Base-by-base conservation (phyloP, 2,888 invertebrate genomes). In the Schizotus pectinicornis region DNA sequence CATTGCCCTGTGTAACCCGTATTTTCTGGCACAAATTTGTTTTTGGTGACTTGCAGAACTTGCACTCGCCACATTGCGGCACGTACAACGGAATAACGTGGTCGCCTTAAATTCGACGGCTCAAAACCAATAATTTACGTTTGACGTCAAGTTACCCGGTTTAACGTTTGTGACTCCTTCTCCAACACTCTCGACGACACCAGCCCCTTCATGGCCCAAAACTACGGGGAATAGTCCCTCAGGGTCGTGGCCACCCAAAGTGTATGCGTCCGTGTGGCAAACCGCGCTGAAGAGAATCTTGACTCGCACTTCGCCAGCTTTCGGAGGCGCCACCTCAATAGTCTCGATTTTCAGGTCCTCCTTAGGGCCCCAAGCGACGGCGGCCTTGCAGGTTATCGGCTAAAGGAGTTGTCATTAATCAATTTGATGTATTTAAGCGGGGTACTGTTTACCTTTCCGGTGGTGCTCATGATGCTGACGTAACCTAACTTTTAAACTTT, bases 11-110 rank as follows among this genome's bases (percentile, higher is more conserved):
- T 8, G 92, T 92, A 1, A 82, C 67, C 47, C 96, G 87, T 54
- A 99, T 94, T 79, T 94, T 97, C 73, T 93, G 90, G 77, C 99
- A 99, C 7, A 99, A 82, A 82, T 99, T 99, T 0, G 99, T 99
- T 80, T 98, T 98, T 0, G 92, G 88, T 59, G 90, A 95, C 62
- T 90, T 87, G 80, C 99, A 99, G 79, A 95, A 99, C 78, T 98
- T 95, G 82, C 99, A 99, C 12, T 94, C 90, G 30, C 90, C 86
- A 80, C 99, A 99, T 81, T 99, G 98, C 0, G 99, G 98, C 58
- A 96, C 89, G 76, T 98, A 99, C 22, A 97, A 80, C 0, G 98
- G 98, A 62, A 99, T 87, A n/a, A 99, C 99, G 81, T 96, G 95
- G 79, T 99, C 98, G 51, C 91, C 90, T 88, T 14, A 0, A 41